Evolutionary conservation across 1,140 invertebrate genomes (phyloP), one percentile per base, ranked within the genome.

Genomic region (Drosophila melanica): DNA sequence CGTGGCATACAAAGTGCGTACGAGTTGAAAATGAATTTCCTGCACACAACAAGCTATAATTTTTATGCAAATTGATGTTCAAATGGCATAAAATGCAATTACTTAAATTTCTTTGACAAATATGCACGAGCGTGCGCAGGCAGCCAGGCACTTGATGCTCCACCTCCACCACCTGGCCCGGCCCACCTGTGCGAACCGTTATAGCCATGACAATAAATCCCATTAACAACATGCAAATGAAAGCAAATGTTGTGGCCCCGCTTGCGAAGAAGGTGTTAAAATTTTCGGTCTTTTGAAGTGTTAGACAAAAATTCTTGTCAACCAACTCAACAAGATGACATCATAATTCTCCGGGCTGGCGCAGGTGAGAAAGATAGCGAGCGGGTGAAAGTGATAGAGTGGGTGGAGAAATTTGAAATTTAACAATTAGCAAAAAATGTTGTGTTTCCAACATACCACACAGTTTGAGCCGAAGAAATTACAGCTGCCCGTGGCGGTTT

Each of bases 61-160:
- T 41, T 60, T 47, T 62, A 73, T 73, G 65, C 55, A 73, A 67
- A 73, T 73, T 73, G 64, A 73, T 27, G 70, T 55, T 73, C 48
- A 73, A 68, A 73, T 73, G 55, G 48, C 64, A 68, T 55, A 39
- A 73, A 48, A 87, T 87, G 67, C 74, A 89, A 87, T 87, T 87
- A 87, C 79, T 76, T 68, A 70, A 79, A 82, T 69, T 82, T 81
- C 82, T 87, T 87, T 87, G 82, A 87, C 84, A 89, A 82, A 87
- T 87, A 75, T 77, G 63, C 54, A 75, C 39, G 23, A 63, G 37
- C 47, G 45, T 30, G 9, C 12, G n/a, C 7, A 5, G 23, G n/a
- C 7, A 5, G 23, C 11, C n/a, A 12, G 9, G 7, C 30, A 18
- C 37, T 12, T n/a, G 33, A 14, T 16, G 11, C 18, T 33, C 30